Evolutionary conservation across 2,797 vertebrate genomes (phyloP), one percentile per base, ranked within the genome.

Genomic region (Cirrhinus mrigala): DNA sequence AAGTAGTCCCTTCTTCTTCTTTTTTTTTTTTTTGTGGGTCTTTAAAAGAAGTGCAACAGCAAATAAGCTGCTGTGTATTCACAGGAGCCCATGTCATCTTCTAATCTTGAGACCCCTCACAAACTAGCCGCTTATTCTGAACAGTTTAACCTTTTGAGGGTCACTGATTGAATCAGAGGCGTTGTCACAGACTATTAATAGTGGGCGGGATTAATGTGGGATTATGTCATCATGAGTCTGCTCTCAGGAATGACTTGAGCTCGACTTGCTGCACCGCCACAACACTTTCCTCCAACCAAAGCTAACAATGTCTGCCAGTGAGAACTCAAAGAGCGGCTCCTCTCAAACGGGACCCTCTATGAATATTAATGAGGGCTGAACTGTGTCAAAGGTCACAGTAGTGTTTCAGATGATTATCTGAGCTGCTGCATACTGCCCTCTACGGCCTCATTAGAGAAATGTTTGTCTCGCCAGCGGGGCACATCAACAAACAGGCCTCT

Each of bases 391-490:
- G 97, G 96, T 97, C 97, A 97, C 92, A 84, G 92, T 94, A 94
- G 95, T 91, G 96, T 96, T 96, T 95, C 95, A 94, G 93, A 93
- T 96, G 94, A 94, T 96, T 97, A 97, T 96, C 96, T 95, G 95
- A 95, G 96, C 96, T 94, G 95, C 95, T 95, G 93, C 92, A 95
- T 92, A 95, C 91, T 94, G 92, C 62, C 87, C 77, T 79, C 92
- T 92, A 93, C 92, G 94, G 94, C 94, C 95, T 96, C 96, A 97
- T 97, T 97, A 98, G 96, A 95, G 96, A 96, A 96, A 97, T 96
- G 95, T 97, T 97, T 97, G 96, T 96, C 96, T 93, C 94, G 44
- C 90, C 80, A 89, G 95, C 95, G 94, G 91, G 92, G 93, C 92
- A 64, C 62, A 94, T 94, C 94, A 94, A 94, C 93, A 95, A 95